Evolutionary conservation across 1,140 invertebrate species (phyloP).

Genomic region (Ericerus pela): DNA sequence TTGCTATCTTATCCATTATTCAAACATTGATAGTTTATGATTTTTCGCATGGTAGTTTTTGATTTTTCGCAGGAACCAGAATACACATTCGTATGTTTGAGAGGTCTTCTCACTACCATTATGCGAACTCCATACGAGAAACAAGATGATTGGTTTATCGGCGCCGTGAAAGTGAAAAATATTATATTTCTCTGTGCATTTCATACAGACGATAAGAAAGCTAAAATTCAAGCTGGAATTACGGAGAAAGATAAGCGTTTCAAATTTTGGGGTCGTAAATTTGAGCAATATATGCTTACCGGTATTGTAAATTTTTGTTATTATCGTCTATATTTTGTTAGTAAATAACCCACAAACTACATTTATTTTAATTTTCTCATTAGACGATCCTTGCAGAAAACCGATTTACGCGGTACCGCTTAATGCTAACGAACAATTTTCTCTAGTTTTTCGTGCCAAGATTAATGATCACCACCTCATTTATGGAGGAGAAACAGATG

Average conservation of each 20-base stretch:
- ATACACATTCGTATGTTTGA: slow-evolving; percentile 45
- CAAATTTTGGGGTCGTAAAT: slow-evolving; percentile 62
- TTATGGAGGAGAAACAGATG: slow-evolving; percentile 49
- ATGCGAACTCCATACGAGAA: slow-evolving; percentile 51
- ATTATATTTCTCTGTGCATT: slow-evolving; percentile 54
- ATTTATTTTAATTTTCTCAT: slow-evolving; percentile 20
- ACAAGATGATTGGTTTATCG: slow-evolving; percentile 44
- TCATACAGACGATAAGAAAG: slow-evolving; percentile 41
- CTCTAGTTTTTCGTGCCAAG: slow-evolving; percentile 36
- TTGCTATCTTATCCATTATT: not conserved
- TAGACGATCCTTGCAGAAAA: slow-evolving; percentile 25
- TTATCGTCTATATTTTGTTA: slow-evolving; percentile 1
- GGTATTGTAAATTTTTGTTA: slow-evolving; percentile 29
- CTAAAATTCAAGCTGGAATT: slow-evolving; percentile 30
- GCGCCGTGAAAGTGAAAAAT: slow-evolving; percentile 45
- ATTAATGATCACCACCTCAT: slow-evolving; percentile 38
- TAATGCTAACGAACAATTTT: slow-evolving; percentile 47
- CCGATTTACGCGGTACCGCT: slow-evolving; percentile 37
- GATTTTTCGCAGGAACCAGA: slow-evolving; percentile 27
- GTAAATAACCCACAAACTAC: not conserved
- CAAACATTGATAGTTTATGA: not conserved
- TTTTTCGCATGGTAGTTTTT: no score
- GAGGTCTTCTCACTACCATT: slow-evolving; percentile 50
- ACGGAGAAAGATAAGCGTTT: slow-evolving; percentile 37
- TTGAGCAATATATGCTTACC: slow-evolving; percentile 60